phyloP scores from a whole-genome alignment of 2,888 invertebrate genomes.

The Stenoptilia bipunctidactyla region DNA sequence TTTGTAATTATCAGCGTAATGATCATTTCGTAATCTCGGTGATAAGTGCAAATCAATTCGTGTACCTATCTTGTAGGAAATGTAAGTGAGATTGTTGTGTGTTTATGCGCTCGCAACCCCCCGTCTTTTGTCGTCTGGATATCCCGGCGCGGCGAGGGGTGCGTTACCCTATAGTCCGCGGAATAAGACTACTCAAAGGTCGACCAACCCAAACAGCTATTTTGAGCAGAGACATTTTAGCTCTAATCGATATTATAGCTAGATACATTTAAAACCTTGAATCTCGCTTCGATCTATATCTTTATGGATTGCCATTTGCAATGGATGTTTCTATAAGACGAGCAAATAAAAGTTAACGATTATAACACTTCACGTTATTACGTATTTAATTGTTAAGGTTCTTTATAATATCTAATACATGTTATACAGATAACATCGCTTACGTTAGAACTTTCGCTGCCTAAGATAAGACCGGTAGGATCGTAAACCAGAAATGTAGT shows the following conservation, averaged over 20 bases:
- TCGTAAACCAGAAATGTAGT: no score
- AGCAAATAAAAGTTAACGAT: no score
- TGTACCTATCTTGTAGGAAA: neutral
- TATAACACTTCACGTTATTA: no score
- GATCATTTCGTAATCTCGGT: neutral
- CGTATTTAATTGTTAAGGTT: no score
- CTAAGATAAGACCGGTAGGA: no score
- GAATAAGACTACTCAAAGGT: constrained; percentile 1
- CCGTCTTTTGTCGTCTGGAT: neutral
- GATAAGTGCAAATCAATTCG: neutral
- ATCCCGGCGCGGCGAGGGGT: neutral
- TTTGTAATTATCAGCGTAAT: no score
- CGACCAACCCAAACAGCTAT: neutral
- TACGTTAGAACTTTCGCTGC: no score
- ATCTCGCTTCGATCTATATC: neutral
- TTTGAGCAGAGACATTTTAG: neutral
- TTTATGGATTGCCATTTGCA: neutral
- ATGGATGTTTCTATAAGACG: neutral
- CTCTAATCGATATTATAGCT: neutral
- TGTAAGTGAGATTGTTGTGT: neutral
- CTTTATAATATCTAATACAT: no score
- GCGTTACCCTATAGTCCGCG: neutral
- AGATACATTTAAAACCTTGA: neutral
- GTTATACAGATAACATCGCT: no score
- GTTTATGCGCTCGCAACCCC: neutral